A percentile compares a stretch with the other conserved stretches of the same genome.
Evolutionary conservation across 2,113 vertebrate species (phyloP).

Genomic region (Grammomys dolichurus): DNA sequence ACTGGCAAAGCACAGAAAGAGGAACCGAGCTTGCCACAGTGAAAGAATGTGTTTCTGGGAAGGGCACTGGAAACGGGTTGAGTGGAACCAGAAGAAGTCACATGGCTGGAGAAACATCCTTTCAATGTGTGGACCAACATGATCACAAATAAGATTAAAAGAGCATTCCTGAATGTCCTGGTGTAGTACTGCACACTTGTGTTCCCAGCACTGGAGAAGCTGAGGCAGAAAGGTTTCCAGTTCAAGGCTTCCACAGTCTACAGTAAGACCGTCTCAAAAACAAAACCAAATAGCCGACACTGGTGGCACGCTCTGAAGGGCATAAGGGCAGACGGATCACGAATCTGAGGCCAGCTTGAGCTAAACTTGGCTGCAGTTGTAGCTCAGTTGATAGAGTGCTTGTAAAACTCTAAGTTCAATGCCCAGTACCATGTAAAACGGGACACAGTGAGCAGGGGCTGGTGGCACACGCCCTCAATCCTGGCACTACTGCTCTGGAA

Average conservation of each 20-base stretch:
- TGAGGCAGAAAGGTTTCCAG: background rate
- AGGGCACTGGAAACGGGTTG: background rate
- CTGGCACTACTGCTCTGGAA: background rate
- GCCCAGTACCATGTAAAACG: background rate
- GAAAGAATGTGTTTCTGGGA: background rate
- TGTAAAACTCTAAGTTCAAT: background rate
- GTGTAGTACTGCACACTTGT: background rate
- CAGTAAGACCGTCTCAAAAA: background rate
- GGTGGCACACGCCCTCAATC: background rate
- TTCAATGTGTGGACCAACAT: background rate
- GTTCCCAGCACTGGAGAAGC: background rate
- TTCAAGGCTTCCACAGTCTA: background rate
- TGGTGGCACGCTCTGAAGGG: background rate
- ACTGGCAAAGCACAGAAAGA: background rate
- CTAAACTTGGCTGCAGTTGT: background rate
- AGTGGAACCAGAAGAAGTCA: background rate
- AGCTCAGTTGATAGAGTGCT: background rate
- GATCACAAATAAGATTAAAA: background rate
- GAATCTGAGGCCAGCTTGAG: background rate
- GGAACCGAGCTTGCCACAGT: fast-evolving
- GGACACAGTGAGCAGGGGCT: background rate
- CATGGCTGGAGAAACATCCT: background rate
- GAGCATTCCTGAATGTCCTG: background rate
- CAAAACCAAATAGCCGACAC: background rate
- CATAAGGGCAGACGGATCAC: background rate